Percentiles rank a stretch among this genome's conserved stretches.
These are phyloP conservation scores for Cryptocephalus primarius DNA, from an alignment of 2,888 invertebrate species.

Conservation along the genomic window DNA sequence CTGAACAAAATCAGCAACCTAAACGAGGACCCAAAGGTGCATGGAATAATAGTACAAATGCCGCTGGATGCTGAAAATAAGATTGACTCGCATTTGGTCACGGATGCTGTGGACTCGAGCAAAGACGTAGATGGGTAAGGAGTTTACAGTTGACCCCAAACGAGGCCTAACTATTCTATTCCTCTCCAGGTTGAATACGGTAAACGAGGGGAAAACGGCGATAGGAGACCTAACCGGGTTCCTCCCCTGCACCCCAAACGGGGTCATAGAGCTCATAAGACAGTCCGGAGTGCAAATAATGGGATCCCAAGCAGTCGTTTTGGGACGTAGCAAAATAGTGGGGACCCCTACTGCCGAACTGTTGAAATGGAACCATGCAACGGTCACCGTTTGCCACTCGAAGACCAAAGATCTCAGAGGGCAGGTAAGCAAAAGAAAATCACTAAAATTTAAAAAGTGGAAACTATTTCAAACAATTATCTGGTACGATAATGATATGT, in stretches of 20 bases:
- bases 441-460: too few relatives aligned
- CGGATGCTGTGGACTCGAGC: conserved; percentile 75
- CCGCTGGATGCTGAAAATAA: conserved; percentile 74
- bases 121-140: conserved; percentile 94
- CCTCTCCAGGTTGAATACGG: conserved; percentile 60
- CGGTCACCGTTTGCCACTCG: conserved; percentile 95
- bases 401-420: conserved; percentile 73
- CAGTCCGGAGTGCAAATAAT: conserved; percentile 64
- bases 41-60: conserved; percentile 96
- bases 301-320: conserved; percentile 81
- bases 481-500: too few relatives aligned
- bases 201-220: conserved; percentile 87
- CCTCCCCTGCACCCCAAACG: conserved; percentile 93
- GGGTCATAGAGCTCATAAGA: conserved; percentile 86
- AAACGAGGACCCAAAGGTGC: conserved; percentile 74
- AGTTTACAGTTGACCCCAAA: neutral
- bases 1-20: conserved; percentile 57
- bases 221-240: conserved; percentile 84
- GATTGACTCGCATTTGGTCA: conserved; percentile 79
- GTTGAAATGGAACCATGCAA: conserved; percentile 93
- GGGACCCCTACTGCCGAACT: conserved; percentile 92
- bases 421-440: conserved; percentile 55
- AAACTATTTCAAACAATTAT: neutral
- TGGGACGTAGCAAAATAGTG: conserved; percentile 96
- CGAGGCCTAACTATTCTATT: too few relatives aligned